Evolutionary conservation across 2,113 vertebrate genomes (phyloP).

Genomic region (Podocnemis expansa): DNA sequence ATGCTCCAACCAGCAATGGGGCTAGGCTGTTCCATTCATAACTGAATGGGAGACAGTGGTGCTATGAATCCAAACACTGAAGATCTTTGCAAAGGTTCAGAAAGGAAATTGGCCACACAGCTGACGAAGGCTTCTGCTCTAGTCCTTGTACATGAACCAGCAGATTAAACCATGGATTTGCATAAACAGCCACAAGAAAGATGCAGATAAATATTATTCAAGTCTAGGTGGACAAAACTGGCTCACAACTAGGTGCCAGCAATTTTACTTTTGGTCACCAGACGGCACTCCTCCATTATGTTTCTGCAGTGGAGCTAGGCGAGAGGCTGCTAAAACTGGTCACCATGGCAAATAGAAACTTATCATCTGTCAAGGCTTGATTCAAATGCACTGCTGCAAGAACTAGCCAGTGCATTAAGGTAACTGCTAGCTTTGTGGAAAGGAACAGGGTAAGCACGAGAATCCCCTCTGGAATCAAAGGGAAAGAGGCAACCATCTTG

Average conservation of each 20-base stretch:
- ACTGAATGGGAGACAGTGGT: not conserved
- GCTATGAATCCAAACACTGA: not conserved
- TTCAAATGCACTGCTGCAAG: not conserved
- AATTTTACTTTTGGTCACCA: too few relatives aligned
- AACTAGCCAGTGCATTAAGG: not conserved
- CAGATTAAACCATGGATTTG: not conserved
- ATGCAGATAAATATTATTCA: not conserved
- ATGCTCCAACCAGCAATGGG: not conserved
- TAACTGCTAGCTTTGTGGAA: not conserved
- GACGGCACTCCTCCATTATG: too few relatives aligned
- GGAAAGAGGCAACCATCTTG: not conserved
- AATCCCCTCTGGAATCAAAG: not conserved
- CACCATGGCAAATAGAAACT: too few relatives aligned
- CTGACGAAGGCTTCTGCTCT: not conserved
- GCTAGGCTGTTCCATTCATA: not conserved
- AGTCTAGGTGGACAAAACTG: too few relatives aligned
- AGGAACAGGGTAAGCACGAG: not conserved
- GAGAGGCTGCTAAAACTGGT: too few relatives aligned
- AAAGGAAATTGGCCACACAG: not conserved
- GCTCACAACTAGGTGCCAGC: too few relatives aligned
- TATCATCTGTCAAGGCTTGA: too few relatives aligned
- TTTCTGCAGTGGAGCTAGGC: too few relatives aligned
- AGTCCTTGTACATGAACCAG: rapidly evolving
- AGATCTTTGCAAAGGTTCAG: not conserved
- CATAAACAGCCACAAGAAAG: not conserved